Base-by-base conservation (phyloP, 1,140 invertebrate species). In the Drosophila tropicalis region DNA sequence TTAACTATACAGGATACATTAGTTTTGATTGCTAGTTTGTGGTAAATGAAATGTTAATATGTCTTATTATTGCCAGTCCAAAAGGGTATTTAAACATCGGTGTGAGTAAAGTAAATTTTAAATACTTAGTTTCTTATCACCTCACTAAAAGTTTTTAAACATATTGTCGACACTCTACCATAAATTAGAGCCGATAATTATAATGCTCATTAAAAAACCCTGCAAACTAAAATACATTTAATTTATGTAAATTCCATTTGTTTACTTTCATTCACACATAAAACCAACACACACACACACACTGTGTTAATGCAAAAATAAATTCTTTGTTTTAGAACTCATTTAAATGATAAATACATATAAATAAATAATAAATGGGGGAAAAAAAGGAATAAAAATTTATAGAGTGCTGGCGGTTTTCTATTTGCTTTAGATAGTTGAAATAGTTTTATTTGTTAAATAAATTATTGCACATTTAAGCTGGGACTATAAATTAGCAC, bases 341-440 rank as follows among this genome's bases (percentile, higher is more conserved):
- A 77, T 78, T 78, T 77, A 77, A 77, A 78, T 71, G 62, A 60
- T 62, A 71, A 77, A 78, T 77, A 72, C 66, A 78, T 78, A 78
- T 72, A 72, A 77, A 78, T 78, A 78, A 78, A 77, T 78, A 72
- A 72, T 63, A n/a, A n/a, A n/a, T n/a, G n/a, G n/a, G n/a, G n/a
- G 75, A 34, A 5, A 22, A 51, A 51, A 22, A 12, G 5, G 22
- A 25, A 29, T 29, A 1, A 22, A 51, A 51, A 51, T 51, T 22
- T 51, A 51, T 51, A 29, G 29, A 76, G 47, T 65, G 75, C 39
- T 47, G 63, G 36, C 13, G 44, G 17, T 40, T 32, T 58, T 54
- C 58, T 63, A 19, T 73, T 57, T 72, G 62, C 17, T 62, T n/a
- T 22, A 40, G 34, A 58, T 62, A 57, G 34, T 25, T 62, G 51